phyloP scores from a whole-genome alignment of 2,888 invertebrate genomes.

The Chelonus formosanus region DNA sequence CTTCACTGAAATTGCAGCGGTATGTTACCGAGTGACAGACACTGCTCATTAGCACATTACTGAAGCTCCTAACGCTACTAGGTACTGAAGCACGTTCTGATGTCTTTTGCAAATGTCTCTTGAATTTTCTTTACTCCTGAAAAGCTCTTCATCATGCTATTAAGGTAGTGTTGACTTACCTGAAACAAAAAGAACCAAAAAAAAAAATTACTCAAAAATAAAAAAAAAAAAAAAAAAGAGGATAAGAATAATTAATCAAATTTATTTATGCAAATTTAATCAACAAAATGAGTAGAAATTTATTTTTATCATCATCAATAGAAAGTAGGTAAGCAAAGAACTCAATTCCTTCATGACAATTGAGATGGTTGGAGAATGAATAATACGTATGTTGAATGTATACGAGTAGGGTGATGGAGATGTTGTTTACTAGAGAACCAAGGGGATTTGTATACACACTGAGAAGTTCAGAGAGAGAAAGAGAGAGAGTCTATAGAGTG shows the following conservation, averaged over 20 bases:
- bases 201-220: neutral
- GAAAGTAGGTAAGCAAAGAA: no score
- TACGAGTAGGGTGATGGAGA: constrained; percentile 16
- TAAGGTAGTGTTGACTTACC: constrained; percentile 42
- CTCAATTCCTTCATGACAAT: no score
- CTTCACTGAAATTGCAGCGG: constrained; percentile 33
- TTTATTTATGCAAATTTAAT: no score
- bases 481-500: constrained; percentile 24
- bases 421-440: constrained; percentile 32
- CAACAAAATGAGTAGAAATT: no score
- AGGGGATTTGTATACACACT: constrained; percentile 15
- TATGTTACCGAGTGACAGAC: constrained; percentile 43
- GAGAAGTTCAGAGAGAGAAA: constrained; percentile 20
- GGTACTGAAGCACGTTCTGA: no score
- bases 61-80: constrained; percentile 11
- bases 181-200: constrained; percentile 41
- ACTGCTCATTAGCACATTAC: constrained; percentile 50
- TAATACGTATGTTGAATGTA: neutral
- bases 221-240: neutral
- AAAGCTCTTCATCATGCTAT: no score
- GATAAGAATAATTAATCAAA: neutral
- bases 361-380: no score
- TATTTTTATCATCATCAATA: no score
- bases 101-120: no score
- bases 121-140: no score